A percentile compares a stretch with the other conserved stretches of the same genome.
Conservation (phyloP, 2,113 vertebrate genomes). For the Pteronura brasiliensis region DNA sequence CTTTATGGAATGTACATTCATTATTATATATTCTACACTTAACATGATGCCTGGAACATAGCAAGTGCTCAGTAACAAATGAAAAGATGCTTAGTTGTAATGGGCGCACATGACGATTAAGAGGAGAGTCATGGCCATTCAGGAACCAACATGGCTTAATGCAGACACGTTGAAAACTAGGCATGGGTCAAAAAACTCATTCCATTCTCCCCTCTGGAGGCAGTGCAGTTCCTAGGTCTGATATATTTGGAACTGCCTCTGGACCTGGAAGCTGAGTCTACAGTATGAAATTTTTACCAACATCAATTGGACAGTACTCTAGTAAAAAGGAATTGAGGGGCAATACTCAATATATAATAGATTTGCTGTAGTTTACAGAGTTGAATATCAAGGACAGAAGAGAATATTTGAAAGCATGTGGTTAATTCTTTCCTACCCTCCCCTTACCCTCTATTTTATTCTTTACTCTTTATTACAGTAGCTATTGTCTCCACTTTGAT, state of each 20-base stretch:
- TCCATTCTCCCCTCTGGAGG: neutral
- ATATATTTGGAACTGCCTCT: neutral
- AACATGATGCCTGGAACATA: neutral
- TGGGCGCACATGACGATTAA: neutral
- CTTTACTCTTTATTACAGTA: neutral
- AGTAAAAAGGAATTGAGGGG: neutral
- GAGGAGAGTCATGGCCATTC: neutral
- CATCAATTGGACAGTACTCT: neutral
- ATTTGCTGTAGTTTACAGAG: neutral
- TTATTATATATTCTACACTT: neutral
- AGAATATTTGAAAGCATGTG: neutral
- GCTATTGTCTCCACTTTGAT: neutral
- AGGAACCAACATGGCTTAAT: neutral
- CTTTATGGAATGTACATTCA: neutral
- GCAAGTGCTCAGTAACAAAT: neutral
- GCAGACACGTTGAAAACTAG: neutral
- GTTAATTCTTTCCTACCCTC: neutral
- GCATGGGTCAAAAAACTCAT: neutral
- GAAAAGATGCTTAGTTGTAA: neutral
- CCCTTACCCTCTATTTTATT: neutral
- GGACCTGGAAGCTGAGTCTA: neutral
- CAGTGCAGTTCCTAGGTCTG: neutral
- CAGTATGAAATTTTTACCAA: neutral
- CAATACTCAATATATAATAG: rapidly evolving
- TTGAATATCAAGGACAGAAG: neutral